Percentiles rank a stretch among this genome's conserved stretches.
Evolutionary conservation across 2,797 vertebrate genomes (phyloP).

Genomic region (Borostomias antarcticus): DNA sequence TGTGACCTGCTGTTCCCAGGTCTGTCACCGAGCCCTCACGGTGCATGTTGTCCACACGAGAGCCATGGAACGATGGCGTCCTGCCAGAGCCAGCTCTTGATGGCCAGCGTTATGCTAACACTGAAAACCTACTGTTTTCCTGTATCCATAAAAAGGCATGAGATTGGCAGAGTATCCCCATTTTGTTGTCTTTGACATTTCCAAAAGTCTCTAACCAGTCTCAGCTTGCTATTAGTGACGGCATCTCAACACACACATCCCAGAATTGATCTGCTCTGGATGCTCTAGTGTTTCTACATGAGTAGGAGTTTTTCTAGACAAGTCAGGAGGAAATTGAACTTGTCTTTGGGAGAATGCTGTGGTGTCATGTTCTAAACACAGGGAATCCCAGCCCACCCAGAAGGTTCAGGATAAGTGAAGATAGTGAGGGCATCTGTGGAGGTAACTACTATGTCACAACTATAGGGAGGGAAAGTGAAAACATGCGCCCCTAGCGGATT

Average conservation of each 20-base stretch:
- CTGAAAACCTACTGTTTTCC: constrained; percentile 69
- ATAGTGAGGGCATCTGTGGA: background rate
- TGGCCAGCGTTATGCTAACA: constrained; percentile 58
- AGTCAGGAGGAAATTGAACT: constrained; percentile 5
- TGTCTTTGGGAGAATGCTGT: constrained; percentile 10
- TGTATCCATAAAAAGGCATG: constrained; percentile 75
- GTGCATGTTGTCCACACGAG: constrained; percentile 27
- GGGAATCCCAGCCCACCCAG: background rate
- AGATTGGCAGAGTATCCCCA: constrained; percentile 81
- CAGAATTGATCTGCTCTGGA: background rate
- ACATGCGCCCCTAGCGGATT: no score
- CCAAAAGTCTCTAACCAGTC: no score
- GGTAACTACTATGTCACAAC: constrained; percentile 3
- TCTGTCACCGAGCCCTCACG: background rate
- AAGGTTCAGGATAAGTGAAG: constrained; percentile 5
- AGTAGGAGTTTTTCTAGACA: background rate
- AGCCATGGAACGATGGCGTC: constrained; percentile 69
- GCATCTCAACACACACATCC: background rate
- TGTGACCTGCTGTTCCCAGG: no score
- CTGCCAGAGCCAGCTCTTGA: constrained; percentile 74
- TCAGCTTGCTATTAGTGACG: no score
- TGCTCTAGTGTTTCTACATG: constrained; percentile 1
- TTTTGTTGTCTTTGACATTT: no score
- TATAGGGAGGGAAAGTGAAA: no score
- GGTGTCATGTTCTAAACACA: constrained; percentile 11